A percentile compares a stretch with the other conserved stretches of the same genome.
Evolutionary conservation across 2,888 invertebrate genomes (phyloP).

Genomic region (Hipparchia sbordonii): DNA sequence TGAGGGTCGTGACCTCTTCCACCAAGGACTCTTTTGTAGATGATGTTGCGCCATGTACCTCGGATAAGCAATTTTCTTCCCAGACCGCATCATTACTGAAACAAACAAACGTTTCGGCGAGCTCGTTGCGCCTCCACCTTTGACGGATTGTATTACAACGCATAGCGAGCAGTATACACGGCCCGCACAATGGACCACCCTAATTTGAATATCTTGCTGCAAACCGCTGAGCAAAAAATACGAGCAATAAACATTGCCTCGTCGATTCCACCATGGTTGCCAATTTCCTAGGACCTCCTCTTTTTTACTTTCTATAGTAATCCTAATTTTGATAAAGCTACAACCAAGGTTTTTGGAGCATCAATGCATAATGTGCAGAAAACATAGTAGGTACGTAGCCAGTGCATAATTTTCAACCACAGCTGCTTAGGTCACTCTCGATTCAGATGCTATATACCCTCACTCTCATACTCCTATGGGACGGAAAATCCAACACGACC

Average conservation of each 20-base stretch:
- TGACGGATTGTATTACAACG: conserved; percentile 51
- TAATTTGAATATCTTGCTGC: conserved; percentile 80
- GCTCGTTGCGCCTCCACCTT: conserved; percentile 45
- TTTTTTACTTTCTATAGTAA: neutral
- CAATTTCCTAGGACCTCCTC: conserved; percentile 20
- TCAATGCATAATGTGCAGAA: too few relatives aligned
- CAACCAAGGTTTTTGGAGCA: too few relatives aligned
- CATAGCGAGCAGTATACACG: conserved; percentile 65
- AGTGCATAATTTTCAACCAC: too few relatives aligned
- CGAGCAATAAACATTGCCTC: conserved; percentile 67
- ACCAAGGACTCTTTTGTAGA: too few relatives aligned
- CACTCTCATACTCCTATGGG: too few relatives aligned
- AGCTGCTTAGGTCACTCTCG: too few relatives aligned
- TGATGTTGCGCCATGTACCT: too few relatives aligned
- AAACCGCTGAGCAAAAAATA: conserved; percentile 73
- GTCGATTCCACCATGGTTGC: conserved; percentile 56
- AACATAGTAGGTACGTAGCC: too few relatives aligned
- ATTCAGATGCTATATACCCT: too few relatives aligned
- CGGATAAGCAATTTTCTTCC: neutral
- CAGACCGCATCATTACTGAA: neutral
- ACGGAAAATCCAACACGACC: too few relatives aligned
- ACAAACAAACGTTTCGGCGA: neutral
- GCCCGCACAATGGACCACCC: conserved; percentile 70
- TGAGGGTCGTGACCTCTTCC: too few relatives aligned
- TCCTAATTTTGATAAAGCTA: too few relatives aligned